Conservation (phyloP, 2,797 vertebrate genomes). For the Vultur gryphus region DNA sequence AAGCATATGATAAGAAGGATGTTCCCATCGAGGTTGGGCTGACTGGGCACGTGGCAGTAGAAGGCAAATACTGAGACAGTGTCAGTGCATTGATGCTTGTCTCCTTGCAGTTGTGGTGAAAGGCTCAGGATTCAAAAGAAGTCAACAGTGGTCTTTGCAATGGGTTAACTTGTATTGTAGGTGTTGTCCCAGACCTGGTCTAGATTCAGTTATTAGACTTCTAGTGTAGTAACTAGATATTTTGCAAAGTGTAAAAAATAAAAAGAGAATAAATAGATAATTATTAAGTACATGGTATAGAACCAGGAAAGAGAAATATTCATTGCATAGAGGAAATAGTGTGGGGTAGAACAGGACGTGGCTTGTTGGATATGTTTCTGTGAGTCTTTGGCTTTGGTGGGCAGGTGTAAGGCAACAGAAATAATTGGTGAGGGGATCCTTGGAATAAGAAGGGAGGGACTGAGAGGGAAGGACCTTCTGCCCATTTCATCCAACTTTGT, state of each 20-base stretch:
- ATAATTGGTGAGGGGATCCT: not conserved
- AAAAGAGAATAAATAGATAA: not conserved
- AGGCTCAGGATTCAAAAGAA: not conserved
- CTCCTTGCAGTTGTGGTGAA: not conserved
- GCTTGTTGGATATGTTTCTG: not conserved
- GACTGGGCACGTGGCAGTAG: not conserved
- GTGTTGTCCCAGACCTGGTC: not conserved
- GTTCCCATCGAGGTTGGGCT: not conserved
- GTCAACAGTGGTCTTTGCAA: not conserved
- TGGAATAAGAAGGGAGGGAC: not conserved
- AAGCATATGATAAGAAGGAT: not conserved
- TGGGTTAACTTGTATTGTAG: not conserved
- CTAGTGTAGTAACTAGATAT: not conserved
- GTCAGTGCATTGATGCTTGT: not conserved
- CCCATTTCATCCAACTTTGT: not conserved
- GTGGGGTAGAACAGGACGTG: fast-evolving
- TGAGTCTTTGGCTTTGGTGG: not conserved
- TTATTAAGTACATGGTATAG: not conserved
- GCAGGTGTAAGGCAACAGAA: not conserved
- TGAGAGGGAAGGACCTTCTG: not conserved
- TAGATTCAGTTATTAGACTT: not conserved
- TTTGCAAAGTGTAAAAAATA: not conserved
- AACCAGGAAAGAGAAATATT: not conserved
- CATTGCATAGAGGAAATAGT: not conserved
- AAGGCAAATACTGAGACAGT: not conserved